phyloP scores from a whole-genome alignment of 2,888 invertebrate species.

The Caenorhabditis sinica region DNA sequence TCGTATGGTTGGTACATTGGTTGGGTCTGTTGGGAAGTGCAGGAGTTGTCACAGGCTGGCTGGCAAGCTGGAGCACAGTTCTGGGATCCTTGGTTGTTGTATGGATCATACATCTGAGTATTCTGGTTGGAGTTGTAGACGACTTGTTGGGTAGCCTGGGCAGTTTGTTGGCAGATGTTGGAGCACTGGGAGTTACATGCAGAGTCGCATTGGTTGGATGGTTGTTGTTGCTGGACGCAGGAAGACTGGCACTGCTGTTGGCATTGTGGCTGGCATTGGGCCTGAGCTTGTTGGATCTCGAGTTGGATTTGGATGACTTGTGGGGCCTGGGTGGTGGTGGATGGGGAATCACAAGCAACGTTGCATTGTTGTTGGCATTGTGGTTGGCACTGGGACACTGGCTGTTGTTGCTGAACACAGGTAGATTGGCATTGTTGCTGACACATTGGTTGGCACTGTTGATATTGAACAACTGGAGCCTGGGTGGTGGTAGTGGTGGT shows the following conservation, averaged over 20 bases:
- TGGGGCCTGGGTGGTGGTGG: slow-evolving; percentile 66
- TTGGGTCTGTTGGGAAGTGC: slow-evolving; percentile 59
- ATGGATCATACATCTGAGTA: slow-evolving; percentile 53
- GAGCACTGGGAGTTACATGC: slow-evolving; percentile 68
- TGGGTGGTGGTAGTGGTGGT: slow-evolving; percentile 55
- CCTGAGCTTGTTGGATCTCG: slow-evolving; percentile 57
- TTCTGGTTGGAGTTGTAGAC: slow-evolving; percentile 36
- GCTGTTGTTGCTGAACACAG: slow-evolving; percentile 64
- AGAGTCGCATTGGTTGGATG: slow-evolving; percentile 64
- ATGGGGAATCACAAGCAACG: slow-evolving; percentile 52
- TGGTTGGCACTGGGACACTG: slow-evolving; percentile 63
- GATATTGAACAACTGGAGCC: slow-evolving; percentile 63
- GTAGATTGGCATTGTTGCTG: slow-evolving; percentile 65
- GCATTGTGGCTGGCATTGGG: slow-evolving; percentile 73
- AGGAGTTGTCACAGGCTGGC: slow-evolving; percentile 66
- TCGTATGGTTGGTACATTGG: slow-evolving; percentile 65
- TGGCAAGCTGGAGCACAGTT: slow-evolving; percentile 65
- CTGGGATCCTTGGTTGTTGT: slow-evolving; percentile 49
- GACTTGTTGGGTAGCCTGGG: slow-evolving; percentile 60
- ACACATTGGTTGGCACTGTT: slow-evolving; percentile 68
- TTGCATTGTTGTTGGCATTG: slow-evolving; percentile 68
- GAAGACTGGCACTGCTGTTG: slow-evolving; percentile 71
- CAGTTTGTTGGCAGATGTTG: slow-evolving; percentile 63
- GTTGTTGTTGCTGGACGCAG: slow-evolving; percentile 72
- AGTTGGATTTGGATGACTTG: slow-evolving; percentile 66